Evolutionary conservation across 2,797 vertebrate species (phyloP), one percentile per base, ranked within the genome.

Genomic region (Ibycter americanus): DNA sequence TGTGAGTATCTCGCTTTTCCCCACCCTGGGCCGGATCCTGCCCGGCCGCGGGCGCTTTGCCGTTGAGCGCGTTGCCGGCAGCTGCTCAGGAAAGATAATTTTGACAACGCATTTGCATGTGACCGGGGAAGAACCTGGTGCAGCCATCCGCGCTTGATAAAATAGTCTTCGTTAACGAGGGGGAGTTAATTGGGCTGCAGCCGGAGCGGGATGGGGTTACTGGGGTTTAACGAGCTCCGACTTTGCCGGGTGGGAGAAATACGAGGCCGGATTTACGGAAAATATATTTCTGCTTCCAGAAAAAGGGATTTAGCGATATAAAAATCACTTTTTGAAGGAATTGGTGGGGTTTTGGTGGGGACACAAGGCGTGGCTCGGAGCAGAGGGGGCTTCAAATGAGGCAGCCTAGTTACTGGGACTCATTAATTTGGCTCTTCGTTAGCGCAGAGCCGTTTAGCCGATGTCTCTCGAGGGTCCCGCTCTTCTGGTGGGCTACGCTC

Each of bases 1-100:
- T 99, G 99, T 99, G 97, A 99, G 99, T 99, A 88, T 32, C 31
- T 25, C 9, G 29, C 2, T 68, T 73, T 49, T 68, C 51, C 49
- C 42, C 61, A 40, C 77, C 26, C 56, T 11, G 47, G 17, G 34
- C 20, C 11, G 11, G 38, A 34, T 34, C 52, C 58, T 36, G 62
- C 49, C 32, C 4, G 6, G 16, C 29, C 15, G 18, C 15, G 3
- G 63, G 80, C 34, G 25, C 19, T 61, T 61, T 29, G 36, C 31
- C 23, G 1, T n/a, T 47, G 15, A 61, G 49, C 26, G 0, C 26
- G 16, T 36, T 55, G 55, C 62, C 51, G 36, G 5, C 97, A 94
- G 93, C 90, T 96, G 94, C 42, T 62, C 96, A 86, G 87, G 94
- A 96, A 92, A 92, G 83, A 94, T 96, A 90, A 96, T 96, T 98